phyloP scores from a whole-genome alignment of 1,140 invertebrate genomes.

The Drosophila seguyi region DNA sequence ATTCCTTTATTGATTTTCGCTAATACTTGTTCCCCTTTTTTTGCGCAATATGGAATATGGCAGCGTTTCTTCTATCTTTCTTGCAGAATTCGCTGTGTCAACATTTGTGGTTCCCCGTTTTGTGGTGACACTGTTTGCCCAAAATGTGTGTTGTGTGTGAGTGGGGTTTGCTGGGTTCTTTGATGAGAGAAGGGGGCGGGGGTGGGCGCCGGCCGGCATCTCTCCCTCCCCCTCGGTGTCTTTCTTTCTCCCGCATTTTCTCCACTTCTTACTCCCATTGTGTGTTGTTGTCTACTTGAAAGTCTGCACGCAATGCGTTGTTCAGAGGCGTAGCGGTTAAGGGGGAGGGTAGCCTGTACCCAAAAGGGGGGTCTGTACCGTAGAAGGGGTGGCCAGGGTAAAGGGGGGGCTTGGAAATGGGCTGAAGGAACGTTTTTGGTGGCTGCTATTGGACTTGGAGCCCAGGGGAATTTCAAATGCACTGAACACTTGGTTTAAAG shows the following conservation, averaged over 20 bases:
- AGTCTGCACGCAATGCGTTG: conserved; percentile 67
- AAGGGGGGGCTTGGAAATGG: not conserved
- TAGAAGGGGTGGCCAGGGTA: not conserved
- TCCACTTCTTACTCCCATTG: conserved; percentile 7
- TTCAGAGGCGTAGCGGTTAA: not conserved
- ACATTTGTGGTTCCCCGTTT: conserved; percentile 42
- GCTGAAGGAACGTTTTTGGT: conserved; percentile 1
- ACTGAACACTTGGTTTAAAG: not conserved
- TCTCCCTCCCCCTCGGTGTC: not conserved
- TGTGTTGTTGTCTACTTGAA: conserved; percentile 53
- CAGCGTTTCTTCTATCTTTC: conserved; percentile 14
- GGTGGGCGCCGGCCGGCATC: conserved; percentile 27
- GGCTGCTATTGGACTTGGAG: conserved; percentile 12
- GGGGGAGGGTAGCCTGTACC: not conserved
- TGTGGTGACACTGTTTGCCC: conserved; percentile 57
- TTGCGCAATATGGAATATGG: conserved; percentile 14
- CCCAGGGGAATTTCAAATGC: not conserved
- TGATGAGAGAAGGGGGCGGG: not conserved
- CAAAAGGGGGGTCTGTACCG: not conserved
- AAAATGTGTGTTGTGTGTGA: conserved; percentile 14
- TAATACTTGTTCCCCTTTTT: conserved; percentile 4
- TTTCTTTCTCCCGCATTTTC: conserved; percentile 1
- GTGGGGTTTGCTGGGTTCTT: not conserved
- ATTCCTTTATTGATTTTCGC: conserved; percentile 9
- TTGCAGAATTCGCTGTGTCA: conserved; percentile 59